Percentiles rank a stretch among this genome's conserved stretches.
These are phyloP conservation scores for Tolypeutes matacus DNA, from an alignment of 2,797 vertebrate species.

Conservation along the genomic window DNA sequence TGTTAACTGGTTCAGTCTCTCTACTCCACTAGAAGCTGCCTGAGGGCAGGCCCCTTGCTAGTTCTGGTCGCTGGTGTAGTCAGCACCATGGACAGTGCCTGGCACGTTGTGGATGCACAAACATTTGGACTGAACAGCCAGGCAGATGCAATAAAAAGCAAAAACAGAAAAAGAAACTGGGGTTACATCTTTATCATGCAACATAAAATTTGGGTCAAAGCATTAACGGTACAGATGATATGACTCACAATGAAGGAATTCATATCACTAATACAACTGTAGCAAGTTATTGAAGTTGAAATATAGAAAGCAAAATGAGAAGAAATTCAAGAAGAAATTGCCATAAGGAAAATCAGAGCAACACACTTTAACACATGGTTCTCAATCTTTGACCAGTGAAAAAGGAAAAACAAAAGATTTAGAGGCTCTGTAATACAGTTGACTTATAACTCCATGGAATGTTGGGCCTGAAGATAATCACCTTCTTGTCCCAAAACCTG, in stretches of 20 bases:
- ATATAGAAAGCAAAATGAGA: not conserved
- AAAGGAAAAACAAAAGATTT: not conserved
- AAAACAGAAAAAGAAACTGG: not conserved
- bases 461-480: not conserved
- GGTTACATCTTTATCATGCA: not conserved
- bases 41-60: not conserved
- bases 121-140: not conserved
- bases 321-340: not conserved
- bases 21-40: not conserved
- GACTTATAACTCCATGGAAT: too few species aligned
- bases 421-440: too few species aligned
- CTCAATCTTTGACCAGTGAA: not conserved
- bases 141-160: not conserved
- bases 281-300: not conserved
- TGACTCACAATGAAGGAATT: not conserved
- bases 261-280: not conserved
- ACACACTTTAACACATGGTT: not conserved
- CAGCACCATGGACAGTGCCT: not conserved
- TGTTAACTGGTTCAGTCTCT: not conserved
- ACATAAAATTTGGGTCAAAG: not conserved
- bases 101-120: not conserved
- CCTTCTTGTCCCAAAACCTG: not conserved
- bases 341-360: not conserved
- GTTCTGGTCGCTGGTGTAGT: not conserved
- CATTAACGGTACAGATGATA: not conserved